Percentiles rank a stretch among this genome's conserved stretches.
phyloP scores from a whole-genome alignment of 2,797 vertebrate genomes.

The Characodon lateralis region DNA sequence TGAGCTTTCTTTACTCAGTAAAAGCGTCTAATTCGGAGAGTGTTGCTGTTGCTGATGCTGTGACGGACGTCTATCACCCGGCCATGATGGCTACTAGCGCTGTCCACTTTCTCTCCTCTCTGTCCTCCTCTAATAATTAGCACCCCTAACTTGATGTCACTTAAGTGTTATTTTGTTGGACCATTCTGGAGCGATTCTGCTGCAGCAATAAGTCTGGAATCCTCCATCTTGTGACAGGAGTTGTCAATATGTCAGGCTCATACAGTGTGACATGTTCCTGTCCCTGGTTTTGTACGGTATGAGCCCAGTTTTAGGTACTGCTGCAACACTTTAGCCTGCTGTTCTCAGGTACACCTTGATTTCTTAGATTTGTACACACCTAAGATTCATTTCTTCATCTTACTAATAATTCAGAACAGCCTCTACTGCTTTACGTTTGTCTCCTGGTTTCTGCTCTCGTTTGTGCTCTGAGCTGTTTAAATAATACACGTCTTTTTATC shows the following conservation, averaged over 20 bases:
- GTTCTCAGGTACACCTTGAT: background rate
- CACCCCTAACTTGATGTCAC: background rate
- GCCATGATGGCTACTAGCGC: background rate
- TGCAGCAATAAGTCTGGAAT: background rate
- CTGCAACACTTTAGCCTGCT: background rate
- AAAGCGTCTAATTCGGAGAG: background rate
- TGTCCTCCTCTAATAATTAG: background rate
- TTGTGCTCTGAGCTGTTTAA: slow-evolving; percentile 30
- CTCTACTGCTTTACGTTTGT: slow-evolving; percentile 2
- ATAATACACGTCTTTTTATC: slow-evolving; percentile 33
- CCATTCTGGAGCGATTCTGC: too few relatives aligned
- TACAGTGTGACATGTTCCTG: background rate
- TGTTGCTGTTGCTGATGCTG: background rate
- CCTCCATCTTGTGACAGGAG: background rate
- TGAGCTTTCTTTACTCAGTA: background rate
- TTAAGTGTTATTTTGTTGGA: background rate
- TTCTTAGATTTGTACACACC: background rate
- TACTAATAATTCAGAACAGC: slow-evolving; percentile 8
- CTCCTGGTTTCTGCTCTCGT: background rate
- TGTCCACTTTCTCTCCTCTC: background rate
- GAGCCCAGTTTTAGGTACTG: background rate
- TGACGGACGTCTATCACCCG: background rate
- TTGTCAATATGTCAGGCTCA: background rate
- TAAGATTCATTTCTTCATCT: too few relatives aligned
- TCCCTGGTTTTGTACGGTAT: background rate